Base-by-base conservation (phyloP, 2,113 vertebrate species). In the Limanda limanda region DNA sequence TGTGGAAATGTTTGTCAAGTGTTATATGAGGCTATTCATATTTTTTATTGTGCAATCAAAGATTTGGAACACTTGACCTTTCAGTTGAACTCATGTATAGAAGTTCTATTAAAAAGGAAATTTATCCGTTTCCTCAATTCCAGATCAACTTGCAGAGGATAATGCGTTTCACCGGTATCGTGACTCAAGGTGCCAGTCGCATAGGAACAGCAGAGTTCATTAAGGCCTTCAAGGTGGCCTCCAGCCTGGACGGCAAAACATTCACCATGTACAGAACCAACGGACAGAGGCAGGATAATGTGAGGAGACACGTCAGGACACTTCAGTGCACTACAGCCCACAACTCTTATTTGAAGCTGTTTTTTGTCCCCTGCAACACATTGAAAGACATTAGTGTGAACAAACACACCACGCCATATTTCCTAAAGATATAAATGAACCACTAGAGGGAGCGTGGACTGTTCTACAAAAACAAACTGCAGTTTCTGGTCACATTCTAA, bases 121-220 rank as follows among this genome's bases (percentile, higher is more conserved):
- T 37, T 2, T 10, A 37, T 37, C 9, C 35, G 2, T 37, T 62
- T 14, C 72, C 3, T 76, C 24, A 11, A 52, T 72, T 68, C 12
- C 84, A 99, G 98, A 91, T 96, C 70, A 97, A 98, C 89, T 84
- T 98, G 88, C 87, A 95, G 88, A 94, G 96, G 78, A 95, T 95
- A 90, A 97, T 98, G 95, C 83, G 93, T 10, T 88, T 99, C 59
- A 95, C 93, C 0, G 98, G 97, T 0, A 83, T 99, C 40, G 92
- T 97, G 79, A 98, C 94, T 0, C 98, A 99, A 88, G 98, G 98
- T 0, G 98, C 98, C 42, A 95, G 97, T 71, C 97, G 97, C 0
- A 93, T 95, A 3, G 96, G 97, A 18, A 85, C 88, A 1, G 82
- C 92, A 0, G 96, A 99, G 85, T 99, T 94, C 2, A 87, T 99